Base-by-base conservation (phyloP, 2,113 vertebrate species). In the Phyllostomus discolor region DNA sequence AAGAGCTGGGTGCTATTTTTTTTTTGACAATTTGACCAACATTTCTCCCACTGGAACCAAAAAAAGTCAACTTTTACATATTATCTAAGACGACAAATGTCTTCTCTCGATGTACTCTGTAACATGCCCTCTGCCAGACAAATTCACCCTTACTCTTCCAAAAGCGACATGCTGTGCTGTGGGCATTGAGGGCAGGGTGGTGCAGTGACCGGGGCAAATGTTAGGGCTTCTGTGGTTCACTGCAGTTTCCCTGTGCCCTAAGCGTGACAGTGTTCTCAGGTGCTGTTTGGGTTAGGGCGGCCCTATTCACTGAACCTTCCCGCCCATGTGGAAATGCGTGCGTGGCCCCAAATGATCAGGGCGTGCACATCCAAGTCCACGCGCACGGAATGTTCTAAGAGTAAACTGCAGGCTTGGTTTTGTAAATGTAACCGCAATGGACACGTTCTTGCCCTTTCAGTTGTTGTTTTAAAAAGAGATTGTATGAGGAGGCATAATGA, bases 1-100 rank as follows among this genome's bases (percentile, higher is more conserved):
- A 90, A 97, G 88, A 88, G 31, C 64, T 95, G 57, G 7, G 78
- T 96, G 94, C 78, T 80, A 17, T 82, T 95, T 97, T 54, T 98
- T 97, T 97, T 97, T 95, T 59, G 11, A 48, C 57, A 57, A 31
- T 95, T 98, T 96, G 97, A 89, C 93, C 96, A 97, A 96, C 96
- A 96, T 88, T 87, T 97, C 59, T 98, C 98, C 87, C 93, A 69
- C 15, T 97, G 82, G 66, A 97, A 95, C 90, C 95, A 97, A 97
- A 98, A 95, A 86, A 98, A 98, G 92, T 97, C 87, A 98, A 91
- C 91, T 96, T 98, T 94, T 97, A 97, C 97, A 96, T 78, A 89
- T 95, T 88, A 97, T 95, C 97, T 97, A 97, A 94, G 91, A 88
- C 94, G 24, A 82, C 88, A 98, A 97, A 92, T 95, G 46, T 94